Base-by-base conservation (phyloP, 2,797 vertebrate genomes). In the Dipus sagitta region DNA sequence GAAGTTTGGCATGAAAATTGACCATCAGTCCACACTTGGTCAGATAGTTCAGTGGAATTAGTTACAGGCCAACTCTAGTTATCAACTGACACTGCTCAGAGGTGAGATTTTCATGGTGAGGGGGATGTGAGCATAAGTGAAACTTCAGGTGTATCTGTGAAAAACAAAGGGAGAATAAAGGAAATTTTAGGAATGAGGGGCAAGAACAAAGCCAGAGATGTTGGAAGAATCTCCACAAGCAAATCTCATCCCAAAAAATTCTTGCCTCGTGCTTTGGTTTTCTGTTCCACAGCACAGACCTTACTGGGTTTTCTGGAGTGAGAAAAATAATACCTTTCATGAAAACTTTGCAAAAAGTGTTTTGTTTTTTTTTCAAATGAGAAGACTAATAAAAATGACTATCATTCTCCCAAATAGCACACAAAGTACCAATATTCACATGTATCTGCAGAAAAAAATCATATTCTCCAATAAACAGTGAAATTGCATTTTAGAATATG, bases 331-430 rank as follows among this genome's bases (percentile, higher is more conserved):
- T 89, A 12, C 93, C 38, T 77, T 94, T 94, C 52, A 71, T 76
- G 77, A 89, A 92, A 81, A 95, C 64, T 92, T 88, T 84, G 67
- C 52, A 82, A 79, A 93, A 92, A 96, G 47, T 47, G 47, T 47
- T 93, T 93, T 94, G 72, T 82, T 91, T 94, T 94, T 95, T 93
- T 64, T 91, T 94, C 86, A 96, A 75, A 91, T 91, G 47, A 93
- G 85, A 96, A 92, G 47, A 52, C 3, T 86, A 84, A 94, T 83
- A 76, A 89, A 84, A 34, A 81, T 86, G 72, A 85, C 42, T 77
- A 15, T 72, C 75, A 60, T 81, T 91, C 52, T 93, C 54, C 38
- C n/a, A 79, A 93, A n/a, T 34, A 86, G 74, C 30, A 2, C 4
- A 90, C 60, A 86, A 86, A 81, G 24, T 58, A 85, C 34, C 17